phyloP scores from a whole-genome alignment of 2,113 vertebrate species.

The Potamarius usumacintae region DNA sequence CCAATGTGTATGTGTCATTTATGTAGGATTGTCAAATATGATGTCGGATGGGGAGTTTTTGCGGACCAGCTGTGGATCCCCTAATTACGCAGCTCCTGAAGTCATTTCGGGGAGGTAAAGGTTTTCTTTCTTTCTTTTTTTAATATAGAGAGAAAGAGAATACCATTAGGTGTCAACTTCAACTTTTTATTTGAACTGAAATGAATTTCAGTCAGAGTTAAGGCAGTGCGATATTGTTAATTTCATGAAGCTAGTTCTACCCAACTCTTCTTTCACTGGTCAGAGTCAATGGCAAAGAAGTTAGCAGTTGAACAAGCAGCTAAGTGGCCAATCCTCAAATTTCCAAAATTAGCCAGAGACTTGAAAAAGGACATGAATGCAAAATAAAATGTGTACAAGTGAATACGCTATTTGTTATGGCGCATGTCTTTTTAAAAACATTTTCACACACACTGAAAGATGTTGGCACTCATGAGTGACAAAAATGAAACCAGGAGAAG shows the following conservation, averaged over 20 bases:
- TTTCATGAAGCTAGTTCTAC: neutral
- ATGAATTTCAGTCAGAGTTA: neutral
- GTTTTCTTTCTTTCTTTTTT: neutral
- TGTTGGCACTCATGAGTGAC: no score
- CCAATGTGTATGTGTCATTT: neutral
- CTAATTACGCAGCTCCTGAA: conserved; percentile 97
- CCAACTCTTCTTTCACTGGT: neutral
- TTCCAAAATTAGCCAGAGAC: no score
- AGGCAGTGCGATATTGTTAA: neutral
- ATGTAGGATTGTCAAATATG: conserved; percentile 96
- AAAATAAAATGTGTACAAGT: no score
- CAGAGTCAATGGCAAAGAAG: neutral
- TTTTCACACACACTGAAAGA: no score
- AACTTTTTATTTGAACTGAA: neutral
- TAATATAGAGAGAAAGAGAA: neutral
- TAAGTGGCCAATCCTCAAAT: no score
- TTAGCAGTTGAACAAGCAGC: neutral
- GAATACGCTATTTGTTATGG: no score
- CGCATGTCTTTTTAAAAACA: no score
- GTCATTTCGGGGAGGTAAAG: conserved; percentile 96
- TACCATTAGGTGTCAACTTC: neutral
- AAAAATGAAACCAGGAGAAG: no score
- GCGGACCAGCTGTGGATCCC: conserved; percentile 95
- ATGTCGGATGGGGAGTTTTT: conserved; percentile 99
- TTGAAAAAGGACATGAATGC: no score